phyloP scores from a whole-genome alignment of 1,140 invertebrate genomes.

The Kradibia gibbosae region DNA sequence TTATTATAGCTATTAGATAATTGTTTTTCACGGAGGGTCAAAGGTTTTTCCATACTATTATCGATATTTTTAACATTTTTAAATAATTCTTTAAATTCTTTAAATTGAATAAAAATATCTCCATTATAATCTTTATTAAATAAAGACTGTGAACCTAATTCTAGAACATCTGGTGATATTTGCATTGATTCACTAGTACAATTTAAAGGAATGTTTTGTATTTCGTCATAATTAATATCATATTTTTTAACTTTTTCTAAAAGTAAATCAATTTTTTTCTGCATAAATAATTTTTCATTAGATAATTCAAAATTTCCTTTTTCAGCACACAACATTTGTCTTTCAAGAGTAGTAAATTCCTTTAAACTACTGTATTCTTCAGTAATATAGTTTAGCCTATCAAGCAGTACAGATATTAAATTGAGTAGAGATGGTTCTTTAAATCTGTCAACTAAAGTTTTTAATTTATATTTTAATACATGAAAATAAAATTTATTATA shows the following conservation, averaged over 20 bases:
- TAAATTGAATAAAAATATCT: slow-evolving; percentile 16
- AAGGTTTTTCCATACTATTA: neutral
- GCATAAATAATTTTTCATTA: slow-evolving; percentile 31
- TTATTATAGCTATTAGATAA: slow-evolving; percentile 43
- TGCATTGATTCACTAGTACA: slow-evolving; percentile 31
- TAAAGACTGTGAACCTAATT: slow-evolving; percentile 22
- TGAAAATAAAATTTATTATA: neutral
- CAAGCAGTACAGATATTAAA: slow-evolving; percentile 56
- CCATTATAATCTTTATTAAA: slow-evolving; percentile 18
- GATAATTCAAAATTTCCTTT: slow-evolving; percentile 4
- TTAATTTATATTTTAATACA: neutral
- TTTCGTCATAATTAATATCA: slow-evolving; percentile 32
- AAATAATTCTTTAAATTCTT: slow-evolving; percentile 33
- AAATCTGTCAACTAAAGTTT: neutral
- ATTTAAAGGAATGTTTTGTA: slow-evolving; percentile 19
- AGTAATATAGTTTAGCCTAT: slow-evolving; percentile 53
- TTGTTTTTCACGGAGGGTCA: slow-evolving; percentile 38
- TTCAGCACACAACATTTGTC: slow-evolving; percentile 57
- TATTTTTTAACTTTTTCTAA: slow-evolving; percentile 24
- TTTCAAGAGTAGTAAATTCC: slow-evolving; percentile 63
- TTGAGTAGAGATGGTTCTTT: slow-evolving; percentile 53
- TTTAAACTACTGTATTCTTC: slow-evolving; percentile 55
- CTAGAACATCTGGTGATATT: slow-evolving; percentile 29
- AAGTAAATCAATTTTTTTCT: slow-evolving; percentile 30
- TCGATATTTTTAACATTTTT: slow-evolving; percentile 25